These are phyloP conservation scores for Dryococelus australis DNA, from an alignment of 2,888 invertebrate species.

Conservation along the genomic window DNA sequence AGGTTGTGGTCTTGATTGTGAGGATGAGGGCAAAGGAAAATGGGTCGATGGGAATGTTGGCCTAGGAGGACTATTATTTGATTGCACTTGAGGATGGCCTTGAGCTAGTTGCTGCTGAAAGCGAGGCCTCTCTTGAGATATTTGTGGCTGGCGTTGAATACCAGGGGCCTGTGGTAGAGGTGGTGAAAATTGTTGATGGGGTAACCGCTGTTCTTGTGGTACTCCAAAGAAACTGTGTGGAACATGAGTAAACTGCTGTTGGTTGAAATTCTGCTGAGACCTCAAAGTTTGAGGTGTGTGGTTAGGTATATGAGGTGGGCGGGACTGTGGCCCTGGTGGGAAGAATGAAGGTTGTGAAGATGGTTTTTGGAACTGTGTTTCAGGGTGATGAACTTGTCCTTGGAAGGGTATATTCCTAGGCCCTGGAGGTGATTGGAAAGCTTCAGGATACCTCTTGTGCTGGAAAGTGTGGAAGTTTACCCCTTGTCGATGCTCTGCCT, in stretches of 20 bases:
- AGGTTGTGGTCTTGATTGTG: slow-evolving; percentile 24
- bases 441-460: slow-evolving; percentile 38
- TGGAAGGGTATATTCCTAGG: neutral
- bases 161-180: slow-evolving; percentile 43
- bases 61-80: slow-evolving; percentile 2
- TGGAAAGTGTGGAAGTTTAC: slow-evolving; percentile 35
- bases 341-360: neutral
- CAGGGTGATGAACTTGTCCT: slow-evolving; percentile 58
- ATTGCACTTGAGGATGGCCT: slow-evolving; percentile 32
- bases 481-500: slow-evolving; percentile 50
- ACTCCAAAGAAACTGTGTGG: slow-evolving; percentile 50
- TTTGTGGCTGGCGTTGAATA: slow-evolving; percentile 52
- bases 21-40: slow-evolving; percentile 33
- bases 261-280: slow-evolving; percentile 21
- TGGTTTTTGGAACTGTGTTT: slow-evolving; percentile 40
- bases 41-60: neutral
- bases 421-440: slow-evolving; percentile 32
- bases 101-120: slow-evolving; percentile 54
- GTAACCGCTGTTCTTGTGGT: neutral
- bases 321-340: slow-evolving; percentile 24
- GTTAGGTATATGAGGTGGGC: slow-evolving; percentile 42
- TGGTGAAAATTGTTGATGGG: slow-evolving; percentile 44
- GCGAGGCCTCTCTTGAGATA: slow-evolving; percentile 57
- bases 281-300: slow-evolving; percentile 20
- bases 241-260: slow-evolving; percentile 47